Base-by-base conservation (phyloP, 2,888 invertebrate genomes). In the Mesoligia furuncula region DNA sequence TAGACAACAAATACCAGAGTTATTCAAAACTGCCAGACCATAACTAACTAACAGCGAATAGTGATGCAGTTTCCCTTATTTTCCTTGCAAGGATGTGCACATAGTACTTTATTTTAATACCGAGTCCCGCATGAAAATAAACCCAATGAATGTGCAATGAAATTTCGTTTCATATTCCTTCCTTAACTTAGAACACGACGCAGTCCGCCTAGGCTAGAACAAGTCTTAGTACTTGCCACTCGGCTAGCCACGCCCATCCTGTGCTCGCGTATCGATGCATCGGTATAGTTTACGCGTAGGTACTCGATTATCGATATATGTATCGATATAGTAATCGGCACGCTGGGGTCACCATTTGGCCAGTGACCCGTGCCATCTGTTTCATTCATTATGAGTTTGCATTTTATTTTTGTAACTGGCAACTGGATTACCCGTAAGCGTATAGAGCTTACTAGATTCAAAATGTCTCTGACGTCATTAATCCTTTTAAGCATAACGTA, bases 331-430 rank as follows among this genome's bases (percentile, higher is more conserved):
- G 85, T 88, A 90, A 92, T 91, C 90, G 89, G 88, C 89, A 88
- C 90, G 89, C 31, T 88, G 88, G 87, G 85, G 90, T 89, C 89
- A 91, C 90, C 88, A 89, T 87, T 87, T 92, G 93, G 92, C 89
- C 92, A 91, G 82, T 91, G 91, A 94, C 92, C 93, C 82, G 83
- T 86, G 84, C 87, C 92, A 93, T 93, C 91, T 93, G 93, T 90
- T 91, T 84, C 71, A 85, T 80, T 84, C 27, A 80, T 84, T 71
- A 39, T 9, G 54, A 71, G 45, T 79, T 75, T 51, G 39, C n/a
- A 76, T 81, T 78, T 79, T 80, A 69, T 83, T 83, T 83, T 82
- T 80, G 68, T 79, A 70, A 24, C 36, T 62, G 69, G 64, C 67
- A n/a, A 73, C 39, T 42, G 24, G 9, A 48, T 61, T 73, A 73